Evolutionary conservation across 2,797 vertebrate species (phyloP).

Genomic region (Falco naumanni): DNA sequence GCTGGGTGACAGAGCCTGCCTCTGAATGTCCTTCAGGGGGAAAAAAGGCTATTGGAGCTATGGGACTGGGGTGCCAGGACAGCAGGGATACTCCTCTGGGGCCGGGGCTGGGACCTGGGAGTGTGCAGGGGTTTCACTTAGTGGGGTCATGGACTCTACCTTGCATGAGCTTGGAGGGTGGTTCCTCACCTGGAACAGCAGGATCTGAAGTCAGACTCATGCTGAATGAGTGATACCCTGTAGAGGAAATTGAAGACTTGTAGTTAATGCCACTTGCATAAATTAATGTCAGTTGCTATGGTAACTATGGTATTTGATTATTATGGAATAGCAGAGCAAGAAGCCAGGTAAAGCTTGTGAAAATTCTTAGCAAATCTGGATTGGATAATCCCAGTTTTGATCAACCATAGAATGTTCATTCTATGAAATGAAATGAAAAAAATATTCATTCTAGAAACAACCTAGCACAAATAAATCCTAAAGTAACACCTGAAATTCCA

Average conservation of each 20-base stretch:
- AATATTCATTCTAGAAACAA: background rate
- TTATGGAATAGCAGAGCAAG: background rate
- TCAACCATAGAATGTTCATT: background rate
- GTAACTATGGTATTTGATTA: background rate
- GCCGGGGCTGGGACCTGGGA: background rate
- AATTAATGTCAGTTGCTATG: background rate
- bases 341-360: background rate
- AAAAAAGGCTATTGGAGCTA: fast-evolving
- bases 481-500: background rate
- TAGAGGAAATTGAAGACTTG: background rate
- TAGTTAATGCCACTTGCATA: background rate
- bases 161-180: background rate
- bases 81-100: background rate
- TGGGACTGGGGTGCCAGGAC: background rate
- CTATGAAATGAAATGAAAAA: no score
- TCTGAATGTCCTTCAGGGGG: background rate
- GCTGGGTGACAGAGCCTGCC: background rate
- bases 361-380: background rate
- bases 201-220: background rate
- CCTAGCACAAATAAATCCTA: background rate
- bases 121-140: background rate
- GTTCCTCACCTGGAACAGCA: background rate
- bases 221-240: background rate
- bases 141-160: background rate
- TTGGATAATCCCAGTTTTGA: background rate